A percentile compares a stretch with the other conserved stretches of the same genome.
Conservation (phyloP, 1,140 invertebrate species). For the Lasioglossum albipes region DNA sequence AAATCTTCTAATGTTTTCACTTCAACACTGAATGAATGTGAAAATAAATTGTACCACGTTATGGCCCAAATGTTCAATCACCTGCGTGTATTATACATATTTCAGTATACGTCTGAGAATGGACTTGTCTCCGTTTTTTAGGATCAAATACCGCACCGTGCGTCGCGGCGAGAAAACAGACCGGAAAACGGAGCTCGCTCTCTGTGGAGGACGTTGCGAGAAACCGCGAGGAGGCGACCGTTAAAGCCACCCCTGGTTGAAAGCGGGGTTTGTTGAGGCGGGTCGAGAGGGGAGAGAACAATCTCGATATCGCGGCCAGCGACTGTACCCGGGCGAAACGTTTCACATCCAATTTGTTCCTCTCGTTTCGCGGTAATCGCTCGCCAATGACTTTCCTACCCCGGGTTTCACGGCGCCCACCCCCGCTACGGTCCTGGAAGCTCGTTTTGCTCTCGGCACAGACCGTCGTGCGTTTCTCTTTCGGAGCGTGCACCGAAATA, state of each 20-base stretch:
- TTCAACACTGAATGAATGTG: too few species aligned
- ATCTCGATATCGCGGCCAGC: slow-evolving; percentile 32
- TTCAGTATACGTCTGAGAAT: too few species aligned
- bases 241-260: neutral
- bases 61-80: too few species aligned
- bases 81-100: too few species aligned
- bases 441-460: slow-evolving; percentile 27
- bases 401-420: neutral
- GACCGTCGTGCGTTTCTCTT: neutral
- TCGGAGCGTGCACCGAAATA: slow-evolving; percentile 43
- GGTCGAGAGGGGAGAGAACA: neutral
- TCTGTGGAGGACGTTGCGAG: neutral
- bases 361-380: slow-evolving; percentile 71
- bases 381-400: slow-evolving; percentile 63
- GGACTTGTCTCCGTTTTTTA: too few species aligned
- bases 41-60: too few species aligned
- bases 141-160: too few species aligned
- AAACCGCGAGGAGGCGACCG: neutral
- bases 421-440: neutral
- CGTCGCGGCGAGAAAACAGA: neutral
- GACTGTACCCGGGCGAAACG: slow-evolving; percentile 40
- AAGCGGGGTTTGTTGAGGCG: neutral
- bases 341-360: slow-evolving; percentile 76
- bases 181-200: neutral
- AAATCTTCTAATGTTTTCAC: too few species aligned